A percentile compares a stretch with the other conserved stretches of the same genome.
These are phyloP conservation scores for Toxotes lorentzi DNA, from an alignment of 2,797 vertebrate species.

Conservation along the genomic window DNA sequence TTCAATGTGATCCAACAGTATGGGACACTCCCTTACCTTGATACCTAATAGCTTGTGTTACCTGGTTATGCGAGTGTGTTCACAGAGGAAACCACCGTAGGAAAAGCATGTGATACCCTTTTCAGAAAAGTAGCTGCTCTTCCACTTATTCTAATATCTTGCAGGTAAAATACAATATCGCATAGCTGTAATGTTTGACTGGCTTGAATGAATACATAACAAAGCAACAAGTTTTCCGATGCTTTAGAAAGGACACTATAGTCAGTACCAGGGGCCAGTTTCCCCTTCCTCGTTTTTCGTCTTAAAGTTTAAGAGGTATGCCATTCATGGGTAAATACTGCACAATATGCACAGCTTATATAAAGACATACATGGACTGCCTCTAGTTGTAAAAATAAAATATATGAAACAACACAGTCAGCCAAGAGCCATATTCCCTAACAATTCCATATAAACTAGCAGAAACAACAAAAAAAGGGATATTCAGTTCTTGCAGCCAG, in stretches of 20 bases:
- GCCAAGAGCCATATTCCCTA: conserved; percentile 3
- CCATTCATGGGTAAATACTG: neutral
- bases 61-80: conserved; percentile 34
- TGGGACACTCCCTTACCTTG: conserved; percentile 64
- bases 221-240: conserved; percentile 51
- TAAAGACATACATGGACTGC: neutral
- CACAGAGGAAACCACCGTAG: conserved; percentile 55
- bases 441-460: conserved; percentile 5
- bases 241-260: conserved; percentile 18
- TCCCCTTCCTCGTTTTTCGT: conserved; percentile 1
- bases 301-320: neutral
- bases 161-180: conserved; percentile 59
- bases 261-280: neutral
- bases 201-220: conserved; percentile 49
- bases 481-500: conserved; percentile 36
- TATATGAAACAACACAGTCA: neutral
- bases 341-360: neutral
- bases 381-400: neutral
- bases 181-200: conserved; percentile 51
- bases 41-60: conserved; percentile 56
- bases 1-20: conserved; percentile 46
- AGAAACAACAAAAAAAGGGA: conserved; percentile 13
- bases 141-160: conserved; percentile 63
- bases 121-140: conserved; percentile 51
- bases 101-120: conserved; percentile 63